Evolutionary conservation across 2,888 invertebrate species (phyloP), one percentile per base, ranked within the genome.

Genomic region (Clunio marinus): DNA sequence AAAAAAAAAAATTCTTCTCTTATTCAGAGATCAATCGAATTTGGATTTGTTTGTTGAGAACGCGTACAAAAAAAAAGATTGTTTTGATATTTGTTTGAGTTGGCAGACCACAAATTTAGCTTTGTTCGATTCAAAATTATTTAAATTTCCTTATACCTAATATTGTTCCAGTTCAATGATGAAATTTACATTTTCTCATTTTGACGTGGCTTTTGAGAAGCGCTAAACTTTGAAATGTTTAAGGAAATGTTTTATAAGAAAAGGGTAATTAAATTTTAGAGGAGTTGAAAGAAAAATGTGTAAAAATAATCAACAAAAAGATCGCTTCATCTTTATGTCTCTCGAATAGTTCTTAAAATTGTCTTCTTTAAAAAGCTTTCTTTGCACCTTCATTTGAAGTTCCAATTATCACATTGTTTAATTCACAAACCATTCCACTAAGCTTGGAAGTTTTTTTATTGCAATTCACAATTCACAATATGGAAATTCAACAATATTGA

Each of bases 161-260:
- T 17, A 51, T 51, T 17, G 51, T 51, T 51, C 51, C 51, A 51
- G 51, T 51, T 51, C 51, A 51, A 2, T 22, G 51, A 22, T 51
- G 22, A 51, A 51, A 51, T 51, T 51, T 51, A 22, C 17, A 51
- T 32, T 8, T 32, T 51, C 22, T 22, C 51, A 22, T 2, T 41
- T 41, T 41, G 41, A 20, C 51, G 51, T 5, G 3, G 51, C 13
- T 13, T 51, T 51, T 22, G 51, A 22, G 22, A 22, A 41, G n/a
- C n/a, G n/a, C n/a, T n/a, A n/a, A n/a, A n/a, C n/a, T n/a, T n/a
- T n/a, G n/a, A n/a, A n/a, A n/a, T n/a, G n/a, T n/a, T n/a, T n/a
- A n/a, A n/a, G n/a, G n/a, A n/a, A n/a, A n/a, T n/a, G n/a, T n/a
- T n/a, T n/a, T n/a, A n/a, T n/a, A n/a, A n/a, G n/a, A n/a, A n/a